Base-by-base conservation (phyloP, 2,113 vertebrate genomes). In the Platichthys stellatus region DNA sequence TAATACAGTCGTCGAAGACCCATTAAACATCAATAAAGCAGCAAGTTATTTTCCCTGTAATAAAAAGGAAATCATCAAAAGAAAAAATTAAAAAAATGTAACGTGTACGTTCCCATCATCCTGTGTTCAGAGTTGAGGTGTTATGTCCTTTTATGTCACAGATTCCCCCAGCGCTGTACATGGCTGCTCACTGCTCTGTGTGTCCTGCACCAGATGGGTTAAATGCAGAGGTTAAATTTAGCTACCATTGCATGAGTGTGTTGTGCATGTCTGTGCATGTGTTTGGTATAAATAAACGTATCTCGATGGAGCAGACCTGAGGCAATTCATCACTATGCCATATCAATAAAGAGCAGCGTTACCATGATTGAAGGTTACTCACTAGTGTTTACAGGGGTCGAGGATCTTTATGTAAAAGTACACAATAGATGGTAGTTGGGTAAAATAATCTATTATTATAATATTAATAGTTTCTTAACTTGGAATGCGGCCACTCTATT, bases 391-490 rank as follows among this genome's bases (percentile, higher is more conserved):
- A 28, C 28, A 28, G 28, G 28, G 28, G 28, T 28, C 28, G 28
- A 28, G 28, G 28, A 28, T 28, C 28, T 63, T 28, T 64, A 31
- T 60, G 23, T 61, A 9, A 60, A 38, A 21, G 17, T n/a, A 63
- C n/a, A 72, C 60, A 60, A 43, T n/a, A 74, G 49, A 49, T 64
- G 59, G 65, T 47, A 72, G 63, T 78, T 47, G 18, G 49, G 20
- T n/a, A 7, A 23, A 24, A 18, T 35, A 62, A 5, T 28, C 31
- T 40, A 12, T 40, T 12, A 12, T 40, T 40, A 40, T 12, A 12
- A 40, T 40, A 11, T 40, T 40, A 24, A 24, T 24, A 24, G 24
- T 24, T 24, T 24, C 24, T 24, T 24, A 24, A 24, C 24, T 24
- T 24, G 24, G 24, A 24, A 24, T 24, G 24, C 24, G 24, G 24